phyloP scores from a whole-genome alignment of 2,888 invertebrate species.

The Synanthedon formicaeformis region DNA sequence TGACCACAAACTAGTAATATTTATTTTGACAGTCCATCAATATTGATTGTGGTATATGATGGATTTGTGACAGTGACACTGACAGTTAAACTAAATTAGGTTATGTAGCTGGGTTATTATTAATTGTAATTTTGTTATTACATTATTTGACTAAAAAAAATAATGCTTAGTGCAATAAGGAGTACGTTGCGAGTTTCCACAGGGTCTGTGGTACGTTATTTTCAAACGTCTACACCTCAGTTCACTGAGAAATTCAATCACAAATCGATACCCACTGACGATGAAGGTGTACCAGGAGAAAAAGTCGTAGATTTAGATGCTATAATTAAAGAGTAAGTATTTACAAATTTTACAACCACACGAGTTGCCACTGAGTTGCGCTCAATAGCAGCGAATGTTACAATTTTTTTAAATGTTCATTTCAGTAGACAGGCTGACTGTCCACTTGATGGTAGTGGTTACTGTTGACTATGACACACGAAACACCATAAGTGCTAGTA shows the following conservation, averaged over 20 bases:
- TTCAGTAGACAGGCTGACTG: too few species aligned
- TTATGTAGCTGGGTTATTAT: not conserved
- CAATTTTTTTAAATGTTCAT: too few species aligned
- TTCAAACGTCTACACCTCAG: slow-evolving; percentile 37
- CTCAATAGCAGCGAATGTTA: too few species aligned
- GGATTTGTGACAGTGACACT: too few species aligned
- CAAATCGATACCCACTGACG: slow-evolving; percentile 61
- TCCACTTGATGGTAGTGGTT: too few species aligned
- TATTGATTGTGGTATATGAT: too few species aligned
- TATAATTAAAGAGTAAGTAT: slow-evolving; percentile 70
- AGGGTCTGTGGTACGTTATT: slow-evolving; percentile 25
- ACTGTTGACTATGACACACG: too few species aligned
- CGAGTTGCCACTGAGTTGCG: too few species aligned
- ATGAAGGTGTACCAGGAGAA: slow-evolving; percentile 86
- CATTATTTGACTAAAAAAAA: not conserved
- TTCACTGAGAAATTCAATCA: slow-evolving; percentile 51
- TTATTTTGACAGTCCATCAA: too few species aligned
- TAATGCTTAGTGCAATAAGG: slow-evolving; percentile 39
- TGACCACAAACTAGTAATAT: too few species aligned
- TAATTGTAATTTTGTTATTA: not conserved
- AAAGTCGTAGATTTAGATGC: slow-evolving; percentile 77
- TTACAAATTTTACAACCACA: not conserved
- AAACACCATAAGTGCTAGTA: too few species aligned
- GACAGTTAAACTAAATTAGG: not conserved
- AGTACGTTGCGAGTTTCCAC: slow-evolving; percentile 30